Evolutionary conservation across 2,888 invertebrate species (phyloP).

Genomic region (Epirrhoe alternata): DNA sequence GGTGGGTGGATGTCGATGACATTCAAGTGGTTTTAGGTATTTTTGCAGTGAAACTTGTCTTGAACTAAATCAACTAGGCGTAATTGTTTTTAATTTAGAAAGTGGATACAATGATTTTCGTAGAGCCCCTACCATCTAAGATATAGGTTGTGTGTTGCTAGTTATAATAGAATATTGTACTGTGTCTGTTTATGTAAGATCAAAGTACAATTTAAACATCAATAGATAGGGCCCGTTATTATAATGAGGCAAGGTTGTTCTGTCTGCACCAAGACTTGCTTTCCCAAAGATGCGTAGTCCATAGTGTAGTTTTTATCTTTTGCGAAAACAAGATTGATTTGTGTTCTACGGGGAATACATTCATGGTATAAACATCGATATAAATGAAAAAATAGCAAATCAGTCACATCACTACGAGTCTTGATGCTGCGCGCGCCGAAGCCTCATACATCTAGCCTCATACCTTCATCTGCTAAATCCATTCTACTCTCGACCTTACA

Average conservation of each 20-base stretch:
- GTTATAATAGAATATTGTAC: too few species aligned
- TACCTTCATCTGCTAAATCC: conserved; percentile 62
- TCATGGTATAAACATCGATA: conserved; percentile 7
- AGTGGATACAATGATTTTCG: background rate
- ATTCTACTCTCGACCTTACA: conserved; percentile 51
- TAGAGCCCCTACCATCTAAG: background rate
- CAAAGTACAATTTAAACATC: too few species aligned
- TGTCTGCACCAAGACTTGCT: too few species aligned
- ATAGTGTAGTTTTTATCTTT: too few species aligned
- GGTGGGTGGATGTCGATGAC: conserved; percentile 48
- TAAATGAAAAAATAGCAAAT: background rate
- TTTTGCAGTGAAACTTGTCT: background rate
- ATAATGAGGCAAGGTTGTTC: too few species aligned
- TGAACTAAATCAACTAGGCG: background rate
- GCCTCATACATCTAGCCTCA: conserved; percentile 57
- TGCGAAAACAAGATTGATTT: too few species aligned
- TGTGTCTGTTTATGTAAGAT: too few species aligned
- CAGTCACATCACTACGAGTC: conserved; percentile 55
- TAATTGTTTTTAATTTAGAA: too few species aligned
- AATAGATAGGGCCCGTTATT: too few species aligned
- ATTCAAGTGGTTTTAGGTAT: conserved; percentile 5
- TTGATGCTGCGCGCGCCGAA: conserved; percentile 76
- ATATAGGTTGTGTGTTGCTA: too few species aligned
- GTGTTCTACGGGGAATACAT: background rate
- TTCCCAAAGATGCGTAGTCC: too few species aligned